Conservation (phyloP, 2,888 invertebrate genomes). For the Ctena decussata region DNA sequence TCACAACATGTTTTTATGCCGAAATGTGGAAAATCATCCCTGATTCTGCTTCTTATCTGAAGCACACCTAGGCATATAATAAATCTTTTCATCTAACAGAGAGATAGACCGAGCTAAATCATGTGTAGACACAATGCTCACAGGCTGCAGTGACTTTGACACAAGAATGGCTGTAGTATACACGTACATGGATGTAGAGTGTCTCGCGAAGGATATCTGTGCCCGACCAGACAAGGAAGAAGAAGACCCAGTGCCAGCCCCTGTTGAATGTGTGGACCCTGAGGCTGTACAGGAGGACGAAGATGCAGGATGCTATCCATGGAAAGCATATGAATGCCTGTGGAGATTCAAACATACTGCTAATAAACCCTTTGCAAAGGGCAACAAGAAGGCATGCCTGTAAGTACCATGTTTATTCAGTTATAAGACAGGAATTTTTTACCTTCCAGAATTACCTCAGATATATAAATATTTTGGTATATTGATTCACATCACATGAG, state of each 20-base stretch:
- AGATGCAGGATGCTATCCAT: constrained; percentile 28
- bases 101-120: neutral
- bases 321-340: constrained; percentile 17
- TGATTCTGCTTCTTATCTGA: too few relatives aligned
- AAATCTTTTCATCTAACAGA: too few relatives aligned
- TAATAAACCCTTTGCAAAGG: constrained; percentile 21
- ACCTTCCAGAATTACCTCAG: too few relatives aligned
- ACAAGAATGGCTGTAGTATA: neutral
- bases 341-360: constrained; percentile 6
- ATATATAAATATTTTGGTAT: too few relatives aligned
- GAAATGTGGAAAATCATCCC: too few relatives aligned
- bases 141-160: neutral
- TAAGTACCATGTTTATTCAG: too few relatives aligned
- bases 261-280: constrained; percentile 47
- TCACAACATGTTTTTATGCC: too few relatives aligned
- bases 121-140: neutral
- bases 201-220: constrained; percentile 56
- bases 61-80: too few relatives aligned
- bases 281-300: neutral
- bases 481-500: too few relatives aligned
- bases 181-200: constrained; percentile 44
- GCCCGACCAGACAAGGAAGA: constrained; percentile 8
- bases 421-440: too few relatives aligned
- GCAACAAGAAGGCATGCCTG: constrained; percentile 17
- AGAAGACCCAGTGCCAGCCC: constrained; percentile 33